Conservation (phyloP, 1,140 invertebrate genomes). For the Lordiphosa mommai region DNA sequence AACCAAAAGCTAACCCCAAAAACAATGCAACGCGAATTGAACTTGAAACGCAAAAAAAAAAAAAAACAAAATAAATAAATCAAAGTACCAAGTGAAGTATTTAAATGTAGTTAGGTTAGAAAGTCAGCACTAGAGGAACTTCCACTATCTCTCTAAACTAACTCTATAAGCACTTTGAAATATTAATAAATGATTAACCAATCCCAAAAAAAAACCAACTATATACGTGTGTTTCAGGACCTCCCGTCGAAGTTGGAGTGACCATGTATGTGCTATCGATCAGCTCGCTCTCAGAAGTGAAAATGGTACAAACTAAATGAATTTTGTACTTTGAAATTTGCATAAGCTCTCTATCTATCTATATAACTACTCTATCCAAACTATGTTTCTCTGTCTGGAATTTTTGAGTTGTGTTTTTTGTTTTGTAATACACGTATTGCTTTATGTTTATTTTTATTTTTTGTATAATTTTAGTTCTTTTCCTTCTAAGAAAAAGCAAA, state of each 20-base stretch:
- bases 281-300: slow-evolving; percentile 98
- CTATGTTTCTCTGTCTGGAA: slow-evolving; percentile 35
- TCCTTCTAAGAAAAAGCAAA: slow-evolving; percentile 19
- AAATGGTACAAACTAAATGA: slow-evolving; percentile 90
- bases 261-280: slow-evolving; percentile 99
- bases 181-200: background rate
- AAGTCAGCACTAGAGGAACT: no score
- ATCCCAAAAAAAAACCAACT: slow-evolving; percentile 23
- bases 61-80: background rate
- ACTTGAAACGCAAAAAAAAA: slow-evolving; percentile 36
- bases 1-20: slow-evolving; percentile 30
- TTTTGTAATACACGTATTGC: slow-evolving; percentile 15
- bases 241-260: slow-evolving; percentile 97
- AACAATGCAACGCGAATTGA: slow-evolving; percentile 40
- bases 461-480: slow-evolving; percentile 4
- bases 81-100: no score
- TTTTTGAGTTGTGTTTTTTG: slow-evolving; percentile 17
- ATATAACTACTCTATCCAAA: slow-evolving; percentile 19
- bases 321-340: slow-evolving; percentile 65
- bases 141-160: background rate
- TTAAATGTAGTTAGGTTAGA: slow-evolving; percentile 10
- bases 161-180: background rate
- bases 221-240: slow-evolving; percentile 86
- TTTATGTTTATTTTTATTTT: slow-evolving; percentile 2
- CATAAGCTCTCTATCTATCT: slow-evolving; percentile 26